Evolutionary conservation across 1,140 invertebrate genomes (phyloP).

Genomic region (Chionoecetes opilio): DNA sequence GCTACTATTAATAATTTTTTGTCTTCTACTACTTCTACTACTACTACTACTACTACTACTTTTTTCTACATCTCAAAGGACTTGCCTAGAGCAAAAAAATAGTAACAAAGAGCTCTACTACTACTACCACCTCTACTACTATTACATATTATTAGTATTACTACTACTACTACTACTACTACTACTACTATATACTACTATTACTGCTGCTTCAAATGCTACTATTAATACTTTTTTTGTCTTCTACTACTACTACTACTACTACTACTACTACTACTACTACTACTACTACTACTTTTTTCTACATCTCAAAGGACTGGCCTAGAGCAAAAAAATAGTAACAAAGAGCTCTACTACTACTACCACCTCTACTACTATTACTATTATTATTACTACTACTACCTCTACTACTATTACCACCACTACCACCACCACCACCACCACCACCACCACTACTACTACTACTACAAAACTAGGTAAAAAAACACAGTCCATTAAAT

Average conservation of each 20-base stretch:
- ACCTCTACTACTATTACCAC: neutral
- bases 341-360: neutral
- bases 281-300: conserved; percentile 10
- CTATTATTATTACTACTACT: neutral
- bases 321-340: too few relatives aligned
- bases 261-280: conserved; percentile 29
- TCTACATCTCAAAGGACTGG: too few relatives aligned
- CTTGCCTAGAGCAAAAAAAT: too few relatives aligned
- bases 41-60: too few relatives aligned
- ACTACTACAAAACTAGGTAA: too few relatives aligned
- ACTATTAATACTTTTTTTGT: neutral
- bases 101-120: too few relatives aligned
- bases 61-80: too few relatives aligned
- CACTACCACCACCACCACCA: neutral
- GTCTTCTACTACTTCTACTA: too few relatives aligned
- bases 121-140: too few relatives aligned
- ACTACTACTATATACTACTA: neutral
- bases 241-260: conserved; percentile 8
- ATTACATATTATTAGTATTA: neutral
- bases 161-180: neutral
- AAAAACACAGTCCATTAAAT: too few relatives aligned
- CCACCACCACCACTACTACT: too few relatives aligned
- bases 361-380: neutral
- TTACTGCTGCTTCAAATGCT: neutral
- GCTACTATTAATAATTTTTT: neutral